Evolutionary conservation across 2,888 invertebrate species (phyloP), one percentile per base, ranked within the genome.

Genomic region (Drosophila nr. perissopoda): DNA sequence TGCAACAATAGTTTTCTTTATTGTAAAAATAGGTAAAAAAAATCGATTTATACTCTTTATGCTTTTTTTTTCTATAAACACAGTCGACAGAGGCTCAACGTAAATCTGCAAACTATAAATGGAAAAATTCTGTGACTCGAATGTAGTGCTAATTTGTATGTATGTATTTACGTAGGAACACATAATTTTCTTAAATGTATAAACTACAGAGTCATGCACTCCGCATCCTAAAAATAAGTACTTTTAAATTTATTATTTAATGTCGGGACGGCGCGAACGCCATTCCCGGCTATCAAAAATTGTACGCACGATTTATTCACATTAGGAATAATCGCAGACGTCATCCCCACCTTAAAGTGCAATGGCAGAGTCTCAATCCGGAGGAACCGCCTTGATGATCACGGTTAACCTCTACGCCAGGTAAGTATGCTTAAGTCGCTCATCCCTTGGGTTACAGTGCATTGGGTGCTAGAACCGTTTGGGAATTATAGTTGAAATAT

Each of bases 231-330:
- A 21, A 8, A 16, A 4, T 0, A 21, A 16, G 4, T 21, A 1
- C 3, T 4, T 42, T 16, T 10, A 2, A 4, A 58, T 48, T 7
- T n/a, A 63, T 58, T 48, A 49, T 10, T 57, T 33, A 27, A 83
- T 58, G 86, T 94, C 94, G 94, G 94, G 94, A 94, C 94, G 94
- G 94, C 94, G 94, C 94, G 94, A 92, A 94, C 94, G 94, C 94
- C 92, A 94, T 94, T 94, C 94, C 94, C 94, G 94, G 94, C 94
- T 94, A 94, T 93, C 95, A 83, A 85, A 80, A 84, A 85, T 81
- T 69, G 21, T 59, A 76, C 75, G 79, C 72, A 79, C 77, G 73
- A 82, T 69, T 69, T 83, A 82, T 74, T 78, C 83, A 71, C 83
- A 82, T 78, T 76, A 82, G 82, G 82, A 85, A 80, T 82, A 78